phyloP scores from a whole-genome alignment of 2,113 vertebrate genomes.

The Fukomys damarensis region DNA sequence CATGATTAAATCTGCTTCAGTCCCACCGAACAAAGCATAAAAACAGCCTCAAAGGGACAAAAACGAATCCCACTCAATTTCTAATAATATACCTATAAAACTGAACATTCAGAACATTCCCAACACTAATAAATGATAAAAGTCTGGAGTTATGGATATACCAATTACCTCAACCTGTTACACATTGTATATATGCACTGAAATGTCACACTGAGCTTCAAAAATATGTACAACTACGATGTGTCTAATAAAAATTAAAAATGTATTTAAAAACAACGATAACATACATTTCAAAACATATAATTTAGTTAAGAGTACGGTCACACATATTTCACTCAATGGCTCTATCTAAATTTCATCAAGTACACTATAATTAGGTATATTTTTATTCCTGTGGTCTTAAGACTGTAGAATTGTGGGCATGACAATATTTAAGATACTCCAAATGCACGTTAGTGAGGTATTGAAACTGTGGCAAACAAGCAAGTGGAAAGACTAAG shows the following conservation, averaged over 20 bases:
- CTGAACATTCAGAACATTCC: neutral
- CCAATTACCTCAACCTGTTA: neutral
- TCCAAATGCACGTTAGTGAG: neutral
- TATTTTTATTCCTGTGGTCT: neutral
- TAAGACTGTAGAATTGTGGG: neutral
- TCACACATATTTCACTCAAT: neutral
- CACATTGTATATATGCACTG: neutral
- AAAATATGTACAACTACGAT: neutral
- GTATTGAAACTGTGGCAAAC: neutral
- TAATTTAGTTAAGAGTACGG: neutral
- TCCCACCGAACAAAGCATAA: neutral
- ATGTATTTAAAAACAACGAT: neutral
- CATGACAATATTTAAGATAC: neutral
- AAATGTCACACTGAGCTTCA: neutral
- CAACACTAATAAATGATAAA: neutral
- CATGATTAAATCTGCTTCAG: neutral
- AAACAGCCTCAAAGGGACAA: neutral
- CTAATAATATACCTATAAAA: neutral
- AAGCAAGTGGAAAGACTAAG: neutral
- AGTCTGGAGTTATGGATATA: neutral
- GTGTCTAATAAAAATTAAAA: neutral
- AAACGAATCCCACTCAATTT: neutral
- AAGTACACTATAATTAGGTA: neutral
- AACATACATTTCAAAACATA: slow-evolving; percentile 19
- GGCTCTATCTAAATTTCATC: neutral